Evolutionary conservation across 1,140 invertebrate genomes (phyloP).

Genomic region (Brachionus sp.): DNA sequence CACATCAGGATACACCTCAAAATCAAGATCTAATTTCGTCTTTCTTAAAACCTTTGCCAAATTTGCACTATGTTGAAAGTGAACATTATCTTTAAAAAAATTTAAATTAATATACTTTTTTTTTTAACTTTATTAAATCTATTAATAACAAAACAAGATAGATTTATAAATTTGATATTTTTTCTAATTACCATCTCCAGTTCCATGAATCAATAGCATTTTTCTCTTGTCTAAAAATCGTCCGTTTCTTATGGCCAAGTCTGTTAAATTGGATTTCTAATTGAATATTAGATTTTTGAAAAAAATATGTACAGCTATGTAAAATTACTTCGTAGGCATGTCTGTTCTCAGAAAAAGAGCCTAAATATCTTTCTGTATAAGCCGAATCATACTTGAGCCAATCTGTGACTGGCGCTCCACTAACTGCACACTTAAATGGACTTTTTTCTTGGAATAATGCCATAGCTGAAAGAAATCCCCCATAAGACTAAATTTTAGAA

Average conservation of each 20-base stretch:
- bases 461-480: slow-evolving; percentile 2
- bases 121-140: too few species aligned
- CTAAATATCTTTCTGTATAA: slow-evolving; percentile 32
- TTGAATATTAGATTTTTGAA: not conserved
- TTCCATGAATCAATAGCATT: slow-evolving; percentile 39
- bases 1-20: slow-evolving; percentile 40
- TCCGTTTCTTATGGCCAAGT: not conserved
- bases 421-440: slow-evolving; percentile 37
- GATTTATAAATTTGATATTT: too few species aligned
- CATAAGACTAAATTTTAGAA: slow-evolving; percentile 35
- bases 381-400: slow-evolving; percentile 42
- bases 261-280: slow-evolving; percentile 16
- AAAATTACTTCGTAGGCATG: slow-evolving; percentile 29
- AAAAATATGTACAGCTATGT: not conserved
- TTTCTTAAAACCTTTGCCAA: slow-evolving; percentile 11
- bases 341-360: not conserved
- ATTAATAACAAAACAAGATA: too few species aligned
- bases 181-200: slow-evolving; percentile 17
- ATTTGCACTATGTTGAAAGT: slow-evolving; percentile 42
- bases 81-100: not conserved
- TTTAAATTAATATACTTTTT: too few species aligned
- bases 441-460: slow-evolving; percentile 30
- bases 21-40: slow-evolving; percentile 35
- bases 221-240: not conserved
- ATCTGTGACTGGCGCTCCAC: slow-evolving; percentile 29